These are phyloP conservation scores for Barypeithes pellucidus DNA, from an alignment of 2,888 invertebrate species.

Conservation along the genomic window DNA sequence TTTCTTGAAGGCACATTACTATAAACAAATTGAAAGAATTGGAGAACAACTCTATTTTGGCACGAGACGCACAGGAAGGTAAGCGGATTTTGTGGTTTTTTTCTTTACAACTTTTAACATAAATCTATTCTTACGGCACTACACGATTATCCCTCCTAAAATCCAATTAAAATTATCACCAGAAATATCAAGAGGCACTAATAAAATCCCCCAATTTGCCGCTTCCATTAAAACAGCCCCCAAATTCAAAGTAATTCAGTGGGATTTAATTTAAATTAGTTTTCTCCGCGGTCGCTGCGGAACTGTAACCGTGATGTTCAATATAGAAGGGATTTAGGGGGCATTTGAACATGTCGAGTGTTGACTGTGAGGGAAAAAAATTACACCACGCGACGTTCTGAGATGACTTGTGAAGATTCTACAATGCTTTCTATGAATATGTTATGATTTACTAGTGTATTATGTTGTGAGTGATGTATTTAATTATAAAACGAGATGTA, in stretches of 20 bases:
- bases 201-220: constrained; percentile 57
- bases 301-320: constrained; percentile 62
- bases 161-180: constrained; percentile 55
- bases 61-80: background rate
- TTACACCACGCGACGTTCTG: background rate
- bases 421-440: too few relatives aligned
- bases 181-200: constrained; percentile 50
- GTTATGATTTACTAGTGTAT: too few relatives aligned
- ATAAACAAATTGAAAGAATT: too few relatives aligned
- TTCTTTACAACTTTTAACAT: background rate
- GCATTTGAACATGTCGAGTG: constrained; percentile 55
- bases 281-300: constrained; percentile 68
- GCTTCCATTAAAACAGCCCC: constrained; percentile 48
- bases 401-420: background rate
- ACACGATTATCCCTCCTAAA: constrained; percentile 37
- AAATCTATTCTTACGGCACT: constrained; percentile 50
- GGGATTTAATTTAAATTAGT: constrained; percentile 85
- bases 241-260: constrained; percentile 77
- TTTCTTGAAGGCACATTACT: too few relatives aligned
- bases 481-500: too few relatives aligned
- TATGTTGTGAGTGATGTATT: too few relatives aligned
- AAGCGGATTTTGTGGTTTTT: background rate
- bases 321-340: constrained; percentile 62
- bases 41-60: too few relatives aligned
- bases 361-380: constrained; percentile 4